These are phyloP conservation scores for Drosophila elegans DNA, from an alignment of 1,140 invertebrate species.

Conservation along the genomic window DNA sequence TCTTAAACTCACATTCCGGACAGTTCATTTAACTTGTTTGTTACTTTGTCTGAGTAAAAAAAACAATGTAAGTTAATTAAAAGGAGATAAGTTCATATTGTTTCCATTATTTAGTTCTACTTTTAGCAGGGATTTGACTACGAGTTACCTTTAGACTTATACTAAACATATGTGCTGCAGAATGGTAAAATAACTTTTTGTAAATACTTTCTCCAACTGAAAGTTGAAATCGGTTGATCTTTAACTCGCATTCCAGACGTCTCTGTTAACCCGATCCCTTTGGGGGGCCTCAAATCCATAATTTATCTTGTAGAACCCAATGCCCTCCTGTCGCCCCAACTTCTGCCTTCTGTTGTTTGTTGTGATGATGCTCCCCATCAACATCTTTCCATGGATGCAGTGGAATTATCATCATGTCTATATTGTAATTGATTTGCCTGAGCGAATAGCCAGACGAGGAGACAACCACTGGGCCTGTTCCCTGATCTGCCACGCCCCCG, in stretches of 20 bases:
- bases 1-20: neutral
- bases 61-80: too few relatives aligned
- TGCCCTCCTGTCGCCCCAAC: conserved; percentile 11
- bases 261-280: conserved; percentile 11
- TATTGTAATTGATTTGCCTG: conserved; percentile 78
- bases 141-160: too few relatives aligned
- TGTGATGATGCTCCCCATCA: conserved; percentile 18
- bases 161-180: too few relatives aligned
- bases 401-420: conserved; percentile 54
- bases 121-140: too few relatives aligned
- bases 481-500: conserved; percentile 15
- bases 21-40: neutral
- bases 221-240: conserved; percentile 27
- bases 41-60: neutral
- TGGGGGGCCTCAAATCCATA: conserved; percentile 55
- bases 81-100: too few relatives aligned
- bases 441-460: conserved; percentile 21
- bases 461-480: conserved; percentile 7
- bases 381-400: conserved; percentile 21
- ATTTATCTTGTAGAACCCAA: conserved; percentile 55
- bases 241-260: conserved; percentile 21
- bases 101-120: too few relatives aligned
- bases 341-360: conserved; percentile 14
- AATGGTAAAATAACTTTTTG: neutral
- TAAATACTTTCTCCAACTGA: neutral